A percentile compares a stretch with the other conserved stretches of the same genome.
These are phyloP conservation scores for Drosophila nikananu DNA, from an alignment of 1,140 invertebrate species.

Conservation along the genomic window DNA sequence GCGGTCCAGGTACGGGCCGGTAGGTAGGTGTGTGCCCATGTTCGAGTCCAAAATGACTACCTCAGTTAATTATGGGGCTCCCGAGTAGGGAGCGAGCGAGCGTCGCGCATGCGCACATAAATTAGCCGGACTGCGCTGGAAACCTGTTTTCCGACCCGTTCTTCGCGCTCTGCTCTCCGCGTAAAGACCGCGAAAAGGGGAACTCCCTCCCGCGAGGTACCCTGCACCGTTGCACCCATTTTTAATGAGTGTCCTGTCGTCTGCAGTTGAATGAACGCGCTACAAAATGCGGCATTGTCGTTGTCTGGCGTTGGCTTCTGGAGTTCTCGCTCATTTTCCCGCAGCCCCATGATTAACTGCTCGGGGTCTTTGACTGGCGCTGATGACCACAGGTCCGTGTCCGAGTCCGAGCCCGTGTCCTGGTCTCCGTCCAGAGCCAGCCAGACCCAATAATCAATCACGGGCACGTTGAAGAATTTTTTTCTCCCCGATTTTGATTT, in stretches of 20 bases:
- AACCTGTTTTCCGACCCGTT: constrained; percentile 51
- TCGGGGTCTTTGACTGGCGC: constrained; percentile 78
- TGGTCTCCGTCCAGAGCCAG: constrained; percentile 1
- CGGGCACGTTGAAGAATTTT: constrained; percentile 73
- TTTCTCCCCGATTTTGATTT: constrained; percentile 44
- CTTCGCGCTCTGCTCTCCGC: constrained; percentile 24
- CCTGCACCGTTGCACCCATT: constrained; percentile 74
- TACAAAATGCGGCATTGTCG: constrained; percentile 53
- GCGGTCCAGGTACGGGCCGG: neutral
- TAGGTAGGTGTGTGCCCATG: constrained; percentile 46
- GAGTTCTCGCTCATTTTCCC: constrained; percentile 58
- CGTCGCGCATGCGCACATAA: constrained; percentile 80
- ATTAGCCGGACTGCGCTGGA: constrained; percentile 61
- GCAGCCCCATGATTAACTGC: constrained; percentile 75
- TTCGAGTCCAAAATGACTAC: constrained; percentile 83
- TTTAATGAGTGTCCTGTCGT: constrained; percentile 84
- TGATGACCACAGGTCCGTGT: constrained; percentile 45
- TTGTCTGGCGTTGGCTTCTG: constrained; percentile 72
- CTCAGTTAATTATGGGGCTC: constrained; percentile 85
- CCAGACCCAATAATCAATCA: constrained; percentile 73
- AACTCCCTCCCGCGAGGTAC: constrained; percentile 26
- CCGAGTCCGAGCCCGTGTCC: neutral
- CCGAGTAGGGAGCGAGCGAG: constrained; percentile 84
- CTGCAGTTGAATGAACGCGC: constrained; percentile 82
- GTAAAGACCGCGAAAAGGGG: constrained; percentile 71